Percentiles rank a stretch among this genome's conserved stretches.
phyloP scores from a whole-genome alignment of 2,113 vertebrate species.

The Chunga burmeisteri region DNA sequence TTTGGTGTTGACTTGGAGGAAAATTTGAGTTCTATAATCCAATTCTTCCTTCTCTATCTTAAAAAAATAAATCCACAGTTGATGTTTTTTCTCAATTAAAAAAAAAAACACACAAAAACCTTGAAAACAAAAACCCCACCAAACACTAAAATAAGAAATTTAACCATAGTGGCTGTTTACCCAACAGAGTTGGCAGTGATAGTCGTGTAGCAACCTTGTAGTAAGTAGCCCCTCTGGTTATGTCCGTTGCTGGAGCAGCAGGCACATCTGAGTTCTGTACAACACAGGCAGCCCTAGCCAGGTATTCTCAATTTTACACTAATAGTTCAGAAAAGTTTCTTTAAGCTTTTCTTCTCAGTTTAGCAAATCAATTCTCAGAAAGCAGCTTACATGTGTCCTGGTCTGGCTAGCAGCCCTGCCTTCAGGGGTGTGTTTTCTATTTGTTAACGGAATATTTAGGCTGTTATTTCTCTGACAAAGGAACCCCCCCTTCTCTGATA shows the following conservation, averaged over 20 bases:
- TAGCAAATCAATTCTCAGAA: neutral
- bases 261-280: fast-evolving
- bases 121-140: neutral
- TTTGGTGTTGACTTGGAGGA: neutral
- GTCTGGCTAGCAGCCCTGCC: neutral
- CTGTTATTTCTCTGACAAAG: neutral
- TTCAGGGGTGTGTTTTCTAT: neutral
- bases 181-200: neutral
- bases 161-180: neutral
- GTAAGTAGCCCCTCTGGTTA: neutral
- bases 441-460: neutral
- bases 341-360: neutral
- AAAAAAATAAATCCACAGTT: neutral
- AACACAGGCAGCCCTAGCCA: neutral
- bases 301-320: neutral
- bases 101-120: neutral
- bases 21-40: neutral
- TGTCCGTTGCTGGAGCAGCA: neutral
- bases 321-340: neutral
- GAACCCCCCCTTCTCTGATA: neutral
- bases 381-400: neutral
- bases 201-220: neutral
- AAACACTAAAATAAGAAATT: neutral
- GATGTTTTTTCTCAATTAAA: neutral
- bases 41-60: neutral